These are phyloP conservation scores for Cebus imitator DNA, from an alignment of 2,113 vertebrate genomes.

Conservation along the genomic window DNA sequence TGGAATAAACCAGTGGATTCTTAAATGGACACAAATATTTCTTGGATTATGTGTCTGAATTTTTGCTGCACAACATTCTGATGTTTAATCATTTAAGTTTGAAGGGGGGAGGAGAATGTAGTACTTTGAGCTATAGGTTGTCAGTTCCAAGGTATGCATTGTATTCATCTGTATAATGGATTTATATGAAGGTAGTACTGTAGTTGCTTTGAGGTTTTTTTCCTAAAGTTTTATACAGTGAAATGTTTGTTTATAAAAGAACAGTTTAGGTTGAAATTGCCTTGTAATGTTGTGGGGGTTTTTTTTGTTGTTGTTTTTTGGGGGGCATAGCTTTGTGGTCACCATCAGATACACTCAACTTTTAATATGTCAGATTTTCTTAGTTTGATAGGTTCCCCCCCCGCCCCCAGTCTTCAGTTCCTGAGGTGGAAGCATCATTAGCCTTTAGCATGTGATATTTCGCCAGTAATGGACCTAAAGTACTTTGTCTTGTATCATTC, in stretches of 20 bases:
- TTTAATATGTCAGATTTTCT: constrained; percentile 77
- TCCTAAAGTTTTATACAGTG: constrained; percentile 78
- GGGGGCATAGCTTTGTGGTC: constrained; percentile 80
- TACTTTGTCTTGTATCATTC: constrained; percentile 77
- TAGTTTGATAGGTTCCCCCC: constrained; percentile 70
- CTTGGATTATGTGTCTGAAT: constrained; percentile 86
- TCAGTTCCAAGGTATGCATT: constrained; percentile 71
- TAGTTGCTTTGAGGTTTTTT: constrained; percentile 72
- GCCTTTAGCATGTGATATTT: constrained; percentile 81
- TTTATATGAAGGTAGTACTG: constrained; percentile 74
- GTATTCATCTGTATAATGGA: constrained; percentile 78
- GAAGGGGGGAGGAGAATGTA: constrained; percentile 83
- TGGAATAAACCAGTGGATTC: constrained; percentile 88
- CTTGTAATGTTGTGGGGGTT: constrained; percentile 70
- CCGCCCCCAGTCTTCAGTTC: constrained; percentile 60
- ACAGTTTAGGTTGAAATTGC: constrained; percentile 73
- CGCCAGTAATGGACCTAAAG: constrained; percentile 71
- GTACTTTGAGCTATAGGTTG: constrained; percentile 75
- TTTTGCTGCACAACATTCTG: constrained; percentile 84
- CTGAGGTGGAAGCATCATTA: constrained; percentile 88
- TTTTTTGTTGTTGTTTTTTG: constrained; percentile 70
- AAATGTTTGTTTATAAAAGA: constrained; percentile 79
- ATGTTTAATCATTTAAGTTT: constrained; percentile 78
- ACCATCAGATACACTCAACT: constrained; percentile 76
- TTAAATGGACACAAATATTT: constrained; percentile 85